phyloP scores from a whole-genome alignment of 2,797 vertebrate species.

The Karalla daura region DNA sequence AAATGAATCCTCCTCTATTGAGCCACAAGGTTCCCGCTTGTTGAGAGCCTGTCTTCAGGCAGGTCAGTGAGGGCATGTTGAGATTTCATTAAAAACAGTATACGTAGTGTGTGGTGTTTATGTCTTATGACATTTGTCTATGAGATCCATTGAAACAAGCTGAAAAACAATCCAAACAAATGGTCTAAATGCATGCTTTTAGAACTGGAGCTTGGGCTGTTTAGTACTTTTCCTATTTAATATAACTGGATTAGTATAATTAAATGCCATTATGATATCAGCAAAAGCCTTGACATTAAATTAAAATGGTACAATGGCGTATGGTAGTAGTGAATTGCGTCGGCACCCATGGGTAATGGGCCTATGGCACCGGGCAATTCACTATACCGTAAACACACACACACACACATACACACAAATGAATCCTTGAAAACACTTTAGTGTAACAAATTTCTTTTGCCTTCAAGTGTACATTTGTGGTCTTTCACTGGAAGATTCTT shows the following conservation, averaged over 20 bases:
- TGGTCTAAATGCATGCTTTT: background rate
- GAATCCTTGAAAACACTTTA: constrained; percentile 27
- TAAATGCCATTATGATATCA: background rate
- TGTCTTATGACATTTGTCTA: background rate
- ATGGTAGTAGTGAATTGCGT: background rate
- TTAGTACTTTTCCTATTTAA: background rate
- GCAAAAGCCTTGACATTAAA: constrained; percentile 4
- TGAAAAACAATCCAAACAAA: background rate
- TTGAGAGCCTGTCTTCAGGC: background rate
- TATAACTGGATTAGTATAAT: background rate
- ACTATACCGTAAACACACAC: constrained; percentile 3
- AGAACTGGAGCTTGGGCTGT: background rate
- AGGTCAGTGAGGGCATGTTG: too few relatives aligned
- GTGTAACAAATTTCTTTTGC: constrained; percentile 49
- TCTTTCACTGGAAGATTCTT: constrained; percentile 51
- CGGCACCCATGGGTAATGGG: background rate
- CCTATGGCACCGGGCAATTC: background rate
- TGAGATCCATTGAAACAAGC: background rate
- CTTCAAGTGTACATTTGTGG: constrained; percentile 56
- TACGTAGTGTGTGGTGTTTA: too few relatives aligned
- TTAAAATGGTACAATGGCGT: background rate
- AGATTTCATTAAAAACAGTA: constrained; percentile 2
- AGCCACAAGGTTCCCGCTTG: background rate
- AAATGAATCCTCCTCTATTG: constrained; percentile 15
- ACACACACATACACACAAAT: constrained; percentile 6